These are phyloP conservation scores for Erannis defoliaria DNA, from an alignment of 2,888 invertebrate genomes.

Conservation along the genomic window DNA sequence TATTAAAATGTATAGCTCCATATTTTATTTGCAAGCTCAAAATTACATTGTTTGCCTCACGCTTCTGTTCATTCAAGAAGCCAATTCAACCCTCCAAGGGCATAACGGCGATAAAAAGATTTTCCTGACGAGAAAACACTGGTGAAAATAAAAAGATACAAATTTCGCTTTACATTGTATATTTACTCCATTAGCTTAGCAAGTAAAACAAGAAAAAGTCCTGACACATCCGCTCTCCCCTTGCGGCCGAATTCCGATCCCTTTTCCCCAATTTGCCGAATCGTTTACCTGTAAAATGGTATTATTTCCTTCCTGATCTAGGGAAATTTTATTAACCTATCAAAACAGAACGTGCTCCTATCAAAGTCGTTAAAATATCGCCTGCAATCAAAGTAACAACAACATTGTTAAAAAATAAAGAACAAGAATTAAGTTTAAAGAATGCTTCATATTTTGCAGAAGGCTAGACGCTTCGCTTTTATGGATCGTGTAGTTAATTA, in stretches of 20 bases:
- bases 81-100: conserved; percentile 1
- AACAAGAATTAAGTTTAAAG: not conserved
- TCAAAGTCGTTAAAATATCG: too few relatives aligned
- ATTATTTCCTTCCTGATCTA: conserved; percentile 14
- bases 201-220: conserved; percentile 9
- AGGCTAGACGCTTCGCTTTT: not conserved
- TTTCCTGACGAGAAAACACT: conserved; percentile 9
- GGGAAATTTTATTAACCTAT: conserved; percentile 17
- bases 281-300: conserved; percentile 43
- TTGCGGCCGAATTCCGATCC: conserved; percentile 35
- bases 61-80: not conserved
- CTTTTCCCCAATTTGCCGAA: conserved; percentile 37
- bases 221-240: conserved; percentile 20
- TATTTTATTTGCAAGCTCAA: conserved; percentile 4
- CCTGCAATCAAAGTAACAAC: not conserved
- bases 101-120: not conserved
- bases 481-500: not conserved
- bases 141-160: conserved; percentile 16
- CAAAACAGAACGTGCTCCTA: conserved; percentile 1
- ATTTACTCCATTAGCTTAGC: conserved; percentile 15
- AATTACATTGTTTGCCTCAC: conserved; percentile 1
- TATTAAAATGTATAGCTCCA: not conserved
- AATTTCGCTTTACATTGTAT: conserved; percentile 12
- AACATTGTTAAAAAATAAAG: not conserved
- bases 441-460: not conserved